These are phyloP conservation scores for Arenaria interpres DNA, from an alignment of 2,113 vertebrate species.

Conservation along the genomic window DNA sequence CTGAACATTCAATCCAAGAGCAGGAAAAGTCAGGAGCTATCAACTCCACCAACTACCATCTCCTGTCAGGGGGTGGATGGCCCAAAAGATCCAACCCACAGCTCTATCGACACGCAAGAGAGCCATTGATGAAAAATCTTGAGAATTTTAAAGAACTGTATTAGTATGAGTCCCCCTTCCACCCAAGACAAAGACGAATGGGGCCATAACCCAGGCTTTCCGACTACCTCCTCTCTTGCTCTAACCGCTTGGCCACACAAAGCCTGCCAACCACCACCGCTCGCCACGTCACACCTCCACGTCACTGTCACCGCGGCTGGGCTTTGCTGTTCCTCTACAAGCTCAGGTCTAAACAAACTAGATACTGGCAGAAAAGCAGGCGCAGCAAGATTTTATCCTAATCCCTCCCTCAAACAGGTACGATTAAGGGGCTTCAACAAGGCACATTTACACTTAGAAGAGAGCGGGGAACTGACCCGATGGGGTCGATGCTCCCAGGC, in stretches of 20 bases:
- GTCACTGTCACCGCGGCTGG: not conserved
- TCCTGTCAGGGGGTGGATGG: not conserved
- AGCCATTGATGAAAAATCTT: accelerated
- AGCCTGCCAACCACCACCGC: not conserved
- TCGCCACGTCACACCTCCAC: not conserved
- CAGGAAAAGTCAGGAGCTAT: not conserved
- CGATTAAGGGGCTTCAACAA: not conserved
- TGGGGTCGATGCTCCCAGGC: not conserved
- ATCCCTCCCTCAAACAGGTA: not conserved
- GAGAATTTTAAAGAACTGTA: not conserved
- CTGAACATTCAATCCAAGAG: accelerated
- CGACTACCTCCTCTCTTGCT: not conserved
- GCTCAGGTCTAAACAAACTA: not conserved
- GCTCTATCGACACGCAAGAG: not conserved
- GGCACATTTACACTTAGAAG: not conserved
- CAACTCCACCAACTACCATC: not conserved
- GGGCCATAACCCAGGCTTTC: not conserved
- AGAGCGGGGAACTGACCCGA: not conserved
- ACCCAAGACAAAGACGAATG: accelerated
- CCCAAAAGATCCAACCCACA: not conserved
- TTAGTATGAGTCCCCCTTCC: not conserved
- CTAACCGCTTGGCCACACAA: not conserved
- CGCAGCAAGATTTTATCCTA: not conserved
- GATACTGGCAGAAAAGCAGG: not conserved
- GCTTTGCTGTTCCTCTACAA: not conserved